Percentiles rank a stretch among this genome's conserved stretches.
Evolutionary conservation across 1,140 invertebrate genomes (phyloP).

Genomic region (Harpegnathos saltator): DNA sequence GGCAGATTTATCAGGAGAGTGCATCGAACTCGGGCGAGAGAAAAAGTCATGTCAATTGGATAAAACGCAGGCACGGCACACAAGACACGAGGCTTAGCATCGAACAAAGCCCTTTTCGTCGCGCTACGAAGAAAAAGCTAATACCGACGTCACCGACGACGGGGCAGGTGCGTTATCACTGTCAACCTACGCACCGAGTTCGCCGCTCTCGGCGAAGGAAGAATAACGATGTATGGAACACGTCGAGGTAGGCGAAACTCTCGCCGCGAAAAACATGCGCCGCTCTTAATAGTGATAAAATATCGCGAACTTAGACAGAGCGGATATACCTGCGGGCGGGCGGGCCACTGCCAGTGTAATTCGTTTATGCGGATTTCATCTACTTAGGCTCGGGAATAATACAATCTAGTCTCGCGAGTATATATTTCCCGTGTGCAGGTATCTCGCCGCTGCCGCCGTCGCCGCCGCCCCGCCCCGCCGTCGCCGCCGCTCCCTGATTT

Average conservation of each 20-base stretch:
- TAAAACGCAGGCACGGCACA: slow-evolving; percentile 5
- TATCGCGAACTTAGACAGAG: slow-evolving; percentile 23
- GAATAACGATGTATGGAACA: slow-evolving; percentile 31
- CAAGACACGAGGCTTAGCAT: neutral
- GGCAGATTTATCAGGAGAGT: neutral
- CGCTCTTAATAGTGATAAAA: slow-evolving; percentile 41
- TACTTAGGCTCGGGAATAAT: slow-evolving; percentile 11
- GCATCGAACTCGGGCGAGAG: neutral
- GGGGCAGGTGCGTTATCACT: slow-evolving; percentile 16
- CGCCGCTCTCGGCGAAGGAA: neutral
- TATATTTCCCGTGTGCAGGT: neutral
- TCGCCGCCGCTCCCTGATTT: neutral
- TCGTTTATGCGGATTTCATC: slow-evolving; percentile 13
- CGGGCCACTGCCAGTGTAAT: neutral
- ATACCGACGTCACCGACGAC: slow-evolving; percentile 5
- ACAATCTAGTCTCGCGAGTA: neutral
- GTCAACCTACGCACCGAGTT: neutral
- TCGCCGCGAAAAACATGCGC: slow-evolving; percentile 7
- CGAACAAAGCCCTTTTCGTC: slow-evolving; percentile 30
- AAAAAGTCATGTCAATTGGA: neutral
- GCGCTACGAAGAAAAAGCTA: slow-evolving; percentile 5
- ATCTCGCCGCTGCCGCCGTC: no score
- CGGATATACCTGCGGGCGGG: neutral
- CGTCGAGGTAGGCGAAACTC: slow-evolving; percentile 5
- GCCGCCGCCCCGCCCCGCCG: no score